Conservation (phyloP, 2,797 vertebrate genomes). For the Oophaga sylvatica region DNA sequence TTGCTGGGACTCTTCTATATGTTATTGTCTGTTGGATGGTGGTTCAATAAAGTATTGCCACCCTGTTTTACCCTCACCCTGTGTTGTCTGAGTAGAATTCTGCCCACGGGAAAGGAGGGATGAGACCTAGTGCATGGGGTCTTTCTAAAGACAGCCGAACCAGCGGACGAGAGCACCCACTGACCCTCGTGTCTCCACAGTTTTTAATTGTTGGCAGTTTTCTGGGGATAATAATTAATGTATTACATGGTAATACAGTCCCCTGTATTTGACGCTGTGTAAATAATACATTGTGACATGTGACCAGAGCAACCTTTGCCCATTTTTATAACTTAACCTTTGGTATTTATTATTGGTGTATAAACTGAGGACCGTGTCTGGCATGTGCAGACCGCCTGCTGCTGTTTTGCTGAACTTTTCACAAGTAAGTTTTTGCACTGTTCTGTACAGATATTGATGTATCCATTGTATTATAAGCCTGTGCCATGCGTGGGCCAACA, state of each 20-base stretch:
- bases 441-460: background rate
- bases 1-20: too few relatives aligned
- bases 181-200: too few relatives aligned
- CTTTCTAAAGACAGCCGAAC: too few relatives aligned
- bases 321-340: constrained; percentile 44
- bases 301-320: constrained; percentile 41
- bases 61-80: too few relatives aligned
- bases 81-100: too few relatives aligned
- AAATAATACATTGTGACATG: constrained; percentile 30
- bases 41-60: too few relatives aligned
- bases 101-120: too few relatives aligned
- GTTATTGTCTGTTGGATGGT: too few relatives aligned
- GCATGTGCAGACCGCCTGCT: background rate
- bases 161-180: too few relatives aligned
- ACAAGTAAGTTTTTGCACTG: background rate
- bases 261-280: constrained; percentile 6
- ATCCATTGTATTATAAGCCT: background rate
- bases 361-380: background rate
- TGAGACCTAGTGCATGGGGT: too few relatives aligned
- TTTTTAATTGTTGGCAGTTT: background rate
- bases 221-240: background rate
- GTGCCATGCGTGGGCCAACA: background rate
- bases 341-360: background rate
- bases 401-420: background rate
- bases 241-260: background rate